Evolutionary conservation across 2,888 invertebrate species (phyloP).

Genomic region (Stomorhina lunata): DNA sequence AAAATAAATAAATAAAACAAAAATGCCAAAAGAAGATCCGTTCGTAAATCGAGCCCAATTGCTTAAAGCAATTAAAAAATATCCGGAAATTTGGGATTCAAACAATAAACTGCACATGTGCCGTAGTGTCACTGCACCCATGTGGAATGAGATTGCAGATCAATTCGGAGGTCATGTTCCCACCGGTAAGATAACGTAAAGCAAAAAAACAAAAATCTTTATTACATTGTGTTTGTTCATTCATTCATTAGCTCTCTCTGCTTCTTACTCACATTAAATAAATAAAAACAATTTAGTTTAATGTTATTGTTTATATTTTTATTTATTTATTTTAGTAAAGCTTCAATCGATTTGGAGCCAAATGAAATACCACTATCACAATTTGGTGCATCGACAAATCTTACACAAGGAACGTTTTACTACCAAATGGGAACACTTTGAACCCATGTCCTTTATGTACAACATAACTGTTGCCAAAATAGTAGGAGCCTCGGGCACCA

Average conservation of each 20-base stretch:
- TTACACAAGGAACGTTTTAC: slow-evolving; percentile 77
- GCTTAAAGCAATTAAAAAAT: slow-evolving; percentile 77
- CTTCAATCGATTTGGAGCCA: slow-evolving; percentile 77
- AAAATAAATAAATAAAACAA: too few species aligned
- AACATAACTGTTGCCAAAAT: slow-evolving; percentile 77
- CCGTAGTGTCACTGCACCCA: slow-evolving; percentile 77
- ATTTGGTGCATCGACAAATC: slow-evolving; percentile 76
- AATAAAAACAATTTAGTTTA: too few species aligned
- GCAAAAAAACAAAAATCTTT: background rate
- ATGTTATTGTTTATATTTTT: background rate
- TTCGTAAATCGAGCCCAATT: slow-evolving; percentile 77
- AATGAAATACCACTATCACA: slow-evolving; percentile 77
- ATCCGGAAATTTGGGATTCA: slow-evolving; percentile 77
- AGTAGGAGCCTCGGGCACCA: slow-evolving; percentile 71
- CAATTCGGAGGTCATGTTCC: slow-evolving; percentile 78
- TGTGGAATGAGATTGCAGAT: slow-evolving; percentile 78
- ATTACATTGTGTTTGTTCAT: slow-evolving; percentile 1
- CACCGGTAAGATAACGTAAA: slow-evolving; percentile 74
- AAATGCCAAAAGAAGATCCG: slow-evolving; percentile 77
- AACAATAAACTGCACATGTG: slow-evolving; percentile 77
- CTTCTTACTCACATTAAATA: slow-evolving; percentile 16
- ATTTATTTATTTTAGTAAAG: slow-evolving; percentile 69
- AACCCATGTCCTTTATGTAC: slow-evolving; percentile 78
- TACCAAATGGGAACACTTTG: slow-evolving; percentile 77
- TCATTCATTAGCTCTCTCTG: slow-evolving; percentile 19